Evolutionary conservation across 2,888 invertebrate genomes (phyloP), one percentile per base, ranked within the genome.

Genomic region (Andricus quercusramuli): DNA sequence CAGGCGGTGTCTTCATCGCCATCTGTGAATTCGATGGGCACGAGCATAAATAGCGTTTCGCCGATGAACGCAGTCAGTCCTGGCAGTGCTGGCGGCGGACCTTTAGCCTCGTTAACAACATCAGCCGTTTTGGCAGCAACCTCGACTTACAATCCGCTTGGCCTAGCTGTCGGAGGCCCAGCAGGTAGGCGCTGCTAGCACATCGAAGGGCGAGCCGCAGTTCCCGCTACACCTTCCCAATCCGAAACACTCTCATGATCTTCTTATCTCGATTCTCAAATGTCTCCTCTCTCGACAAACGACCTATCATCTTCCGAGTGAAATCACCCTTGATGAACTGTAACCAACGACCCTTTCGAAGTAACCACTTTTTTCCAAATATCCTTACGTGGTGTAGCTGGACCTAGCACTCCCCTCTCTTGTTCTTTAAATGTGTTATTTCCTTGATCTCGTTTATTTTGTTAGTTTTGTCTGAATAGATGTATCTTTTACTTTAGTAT

Each of bases 71-170:
- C 93, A 89, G 93, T 94, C 92, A 93, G 92, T 91, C 93, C 94
- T 92, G 89, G 88, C 44, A 93, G 93, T 77, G 92, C 92, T 81
- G 91, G 90, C 77, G 89, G 88, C 79, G 92, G 92, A 80, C 91
- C 92, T 32, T 86, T 93, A 78, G 93, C 93, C 78, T 93, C 93
- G 78, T 87, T 93, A 83, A 92, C 92, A 64, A 90, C 91, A 41
- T 92, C 92, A 78, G 92, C 92, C 82, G 92, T 92, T 65, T 87
- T 92, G 77, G 92, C 92, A 83, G 92, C 92, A 79, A 91, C 92
- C 70, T 92, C 97, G 85, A 96, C 97, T 89, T 97, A 97, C 95
- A 97, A 97, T 94, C 97, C 97, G 89, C 95, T 97, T 92, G 96
- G 97, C 93, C 95, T 97, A 91, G 97, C 97, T 92, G 96, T 96